phyloP scores from a whole-genome alignment of 2,113 vertebrate genomes.

The Rhegmatorhina hoffmannsi region DNA sequence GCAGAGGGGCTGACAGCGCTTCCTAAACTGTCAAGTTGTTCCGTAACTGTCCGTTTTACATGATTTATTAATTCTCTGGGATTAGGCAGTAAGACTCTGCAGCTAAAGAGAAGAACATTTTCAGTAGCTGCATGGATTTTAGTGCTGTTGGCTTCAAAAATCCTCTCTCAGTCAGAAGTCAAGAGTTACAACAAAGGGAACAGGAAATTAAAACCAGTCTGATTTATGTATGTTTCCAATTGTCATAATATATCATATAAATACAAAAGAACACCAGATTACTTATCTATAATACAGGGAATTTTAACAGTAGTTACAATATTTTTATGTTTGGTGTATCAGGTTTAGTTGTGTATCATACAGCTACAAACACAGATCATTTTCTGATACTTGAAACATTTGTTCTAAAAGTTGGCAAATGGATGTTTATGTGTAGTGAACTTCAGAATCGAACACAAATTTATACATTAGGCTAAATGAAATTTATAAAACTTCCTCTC shows the following conservation, averaged over 20 bases:
- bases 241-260: neutral
- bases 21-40: neutral
- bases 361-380: neutral
- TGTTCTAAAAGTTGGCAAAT: neutral
- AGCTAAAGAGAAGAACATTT: neutral
- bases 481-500: neutral
- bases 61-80: constrained; percentile 42
- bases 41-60: neutral
- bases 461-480: neutral
- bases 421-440: neutral
- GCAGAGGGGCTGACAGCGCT: neutral
- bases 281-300: neutral
- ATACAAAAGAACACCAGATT: neutral
- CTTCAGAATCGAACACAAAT: neutral
- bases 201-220: neutral
- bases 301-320: neutral
- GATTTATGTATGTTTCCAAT: neutral
- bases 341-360: neutral
- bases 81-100: neutral
- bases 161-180: neutral
- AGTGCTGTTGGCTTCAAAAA: neutral
- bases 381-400: neutral
- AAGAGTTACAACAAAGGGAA: neutral
- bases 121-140: neutral
- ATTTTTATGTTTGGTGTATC: neutral